Evolutionary conservation across 2,113 vertebrate genomes (phyloP).

Genomic region (Pterophyllum scalare): DNA sequence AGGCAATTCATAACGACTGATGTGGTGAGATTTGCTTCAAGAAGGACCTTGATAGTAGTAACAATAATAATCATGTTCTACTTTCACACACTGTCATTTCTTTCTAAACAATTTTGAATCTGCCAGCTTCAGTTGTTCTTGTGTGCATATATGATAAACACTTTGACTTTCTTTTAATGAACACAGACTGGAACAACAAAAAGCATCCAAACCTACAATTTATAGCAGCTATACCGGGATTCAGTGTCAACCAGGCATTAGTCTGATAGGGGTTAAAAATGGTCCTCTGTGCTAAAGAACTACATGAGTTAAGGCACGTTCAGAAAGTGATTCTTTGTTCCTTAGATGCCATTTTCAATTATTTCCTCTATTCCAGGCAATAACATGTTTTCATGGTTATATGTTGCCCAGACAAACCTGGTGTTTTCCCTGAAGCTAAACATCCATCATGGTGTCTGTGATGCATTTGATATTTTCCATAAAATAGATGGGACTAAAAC

Average conservation of each 20-base stretch:
- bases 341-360: slow-evolving; percentile 52
- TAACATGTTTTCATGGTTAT: neutral
- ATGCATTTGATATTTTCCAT: slow-evolving; percentile 67
- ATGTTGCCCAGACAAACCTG: slow-evolving; percentile 50
- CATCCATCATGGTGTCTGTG: slow-evolving; percentile 56
- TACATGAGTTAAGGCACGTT: slow-evolving; percentile 54
- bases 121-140: neutral
- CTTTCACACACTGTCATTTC: no score
- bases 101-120: no score
- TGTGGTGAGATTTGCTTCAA: neutral
- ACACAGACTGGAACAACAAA: slow-evolving; percentile 63
- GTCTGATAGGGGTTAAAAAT: slow-evolving; percentile 73
- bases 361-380: slow-evolving; percentile 44
- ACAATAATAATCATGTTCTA: no score
- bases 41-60: no score
- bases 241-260: slow-evolving; percentile 46
- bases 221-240: slow-evolving; percentile 60
- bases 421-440: slow-evolving; percentile 51
- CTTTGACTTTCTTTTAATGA: slow-evolving; percentile 43
- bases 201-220: slow-evolving; percentile 78
- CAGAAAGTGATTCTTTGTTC: slow-evolving; percentile 59
- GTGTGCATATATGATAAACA: slow-evolving; percentile 23
- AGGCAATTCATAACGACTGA: neutral
- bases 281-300: slow-evolving; percentile 32
- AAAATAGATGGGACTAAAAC: slow-evolving; percentile 72